Evolutionary conservation across 2,797 vertebrate genomes (phyloP), one percentile per base, ranked within the genome.

Genomic region (Trichosurus vulpecula): DNA sequence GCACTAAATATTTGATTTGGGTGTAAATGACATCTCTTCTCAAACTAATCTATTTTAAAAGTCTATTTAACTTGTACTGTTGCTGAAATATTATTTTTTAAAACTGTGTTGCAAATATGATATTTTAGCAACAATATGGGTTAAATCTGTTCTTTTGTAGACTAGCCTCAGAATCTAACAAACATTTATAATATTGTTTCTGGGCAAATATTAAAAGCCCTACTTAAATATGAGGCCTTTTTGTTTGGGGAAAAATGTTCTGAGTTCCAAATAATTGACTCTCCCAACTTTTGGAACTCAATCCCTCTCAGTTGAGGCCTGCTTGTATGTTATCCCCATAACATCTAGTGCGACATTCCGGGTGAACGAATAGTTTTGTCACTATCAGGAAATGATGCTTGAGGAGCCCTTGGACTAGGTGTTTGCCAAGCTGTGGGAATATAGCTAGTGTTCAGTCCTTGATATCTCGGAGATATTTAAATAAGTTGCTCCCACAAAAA

Each of bases 361-460:
- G 31, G 31, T 66, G 14, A n/a, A n/a, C 19, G 14, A 66, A 66
- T n/a, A n/a, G 13, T 66, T 66, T 35, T 66, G 6, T n/a, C 0
- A 8, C n/a, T 41, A 19, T n/a, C 66, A 41, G 35, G n/a, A 74
- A 74, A 41, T 41, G n/a, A 74, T 41, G 16, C 16, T 14, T 0
- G 19, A 74, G 66, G 19, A 74, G 16, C 66, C 66, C 66, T 41
- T 66, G 31, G 0, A 16, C 16, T 19, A 3, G 35, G 31, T 47
- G n/a, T 61, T 74, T 61, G 61, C 92, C 61, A 93, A 94, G 57
- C 54, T 93, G 51, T 94, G n/a, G 81, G 90, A 94, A n/a, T 91
- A 93, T 22, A 92, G 27, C 61, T 29, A 47, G 54, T 19, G 61
- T 16, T 61, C 47, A 12, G 93, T 93, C 25, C 92, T 90, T 90